Evolutionary conservation across 2,888 invertebrate species (phyloP), one percentile per base, ranked within the genome.

Genomic region (Periphyllus acericola): DNA sequence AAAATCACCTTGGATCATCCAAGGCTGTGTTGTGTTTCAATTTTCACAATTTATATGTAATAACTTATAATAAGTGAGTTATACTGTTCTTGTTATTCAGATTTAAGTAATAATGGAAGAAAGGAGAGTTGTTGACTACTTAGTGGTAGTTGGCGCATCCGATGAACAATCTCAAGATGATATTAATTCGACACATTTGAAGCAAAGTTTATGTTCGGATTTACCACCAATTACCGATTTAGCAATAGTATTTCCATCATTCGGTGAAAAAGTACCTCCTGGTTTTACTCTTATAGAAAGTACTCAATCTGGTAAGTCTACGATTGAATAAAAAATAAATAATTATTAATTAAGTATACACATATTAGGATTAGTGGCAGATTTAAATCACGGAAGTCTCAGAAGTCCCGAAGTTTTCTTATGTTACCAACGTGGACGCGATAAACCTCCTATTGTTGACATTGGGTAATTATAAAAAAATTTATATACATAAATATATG

Each of bases 211-310:
- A 32, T 87, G 87, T 75, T 94, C 95, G 91, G 94, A 90, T 90
- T 95, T 96, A 91, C 96, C 98, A 90, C 99, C 99, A 2, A 99
- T 99, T 90, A 99, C 98, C 52, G 99, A 99, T 92, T 96, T 99
- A 90, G 95, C 97, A 91, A 94, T 98, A 68, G 95, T 96, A 91
- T 98, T 98, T 92, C 97, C 98, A 0, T 94, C 95, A 40, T 93
- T 97, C 11, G 98, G 96, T 19, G 99, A 99, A 92, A 93, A 93
- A 55, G 93, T 95, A 86, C 98, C 98, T 0, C 94, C 94, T 89
- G 97, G 95, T 36, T 98, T 94, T 91, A 94, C 94, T 90, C 92
- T 94, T 86, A 92, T 96, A 72, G 95, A 95, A 90, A 92, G 93
- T 84, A 98, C 98, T 5, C 97, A 98, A 71, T 94, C 96, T 81